Evolutionary conservation across 2,888 invertebrate genomes (phyloP), one percentile per base, ranked within the genome.

Genomic region (Coelinius sp.): DNA sequence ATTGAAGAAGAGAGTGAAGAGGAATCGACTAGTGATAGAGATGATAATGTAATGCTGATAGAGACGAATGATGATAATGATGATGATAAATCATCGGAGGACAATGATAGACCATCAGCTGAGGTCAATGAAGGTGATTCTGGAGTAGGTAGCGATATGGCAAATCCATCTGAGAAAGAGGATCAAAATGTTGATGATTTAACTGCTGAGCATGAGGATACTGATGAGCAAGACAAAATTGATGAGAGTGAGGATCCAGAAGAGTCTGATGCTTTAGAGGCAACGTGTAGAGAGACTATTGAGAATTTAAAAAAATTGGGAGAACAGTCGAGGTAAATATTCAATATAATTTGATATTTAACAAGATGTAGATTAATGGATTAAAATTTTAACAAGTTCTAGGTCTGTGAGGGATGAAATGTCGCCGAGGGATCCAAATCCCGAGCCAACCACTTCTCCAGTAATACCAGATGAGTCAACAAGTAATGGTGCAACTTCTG

Each of bases 141-240:
- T 7, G 87, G 87, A n/a, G 87, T 88, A 75, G 87, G 87, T 17
- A 87, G 87, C 78, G 87, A 88, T 79, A 86, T 85, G 82, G 84
- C 84, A 63, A 86, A 87, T 81, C 84, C 84, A 17, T 79, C 81
- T n/a, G 87, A 88, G 56, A 83, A 80, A 70, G 87, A 88, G 52
- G 87, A 88, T 78, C 86, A 86, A 75, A 85, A 84, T 76, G 82
- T 84, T 12, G 87, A 87, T 53, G 86, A 88, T 67, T 70, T 84
- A 59, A 84, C 63, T 4, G 81, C 78, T 35, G 82, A 72, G 10
- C 53, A 49, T 14, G 68, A 66, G 2, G 66, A 67, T 52, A 27
- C 24, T 14, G 75, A 75, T 2, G 73, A 84, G 52, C 83, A 82
- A 46, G 78, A 73, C 46, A 74, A 79, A 7, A 76, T 79, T 0